phyloP scores from a whole-genome alignment of 1,140 invertebrate species.

The Papilio machaon region DNA sequence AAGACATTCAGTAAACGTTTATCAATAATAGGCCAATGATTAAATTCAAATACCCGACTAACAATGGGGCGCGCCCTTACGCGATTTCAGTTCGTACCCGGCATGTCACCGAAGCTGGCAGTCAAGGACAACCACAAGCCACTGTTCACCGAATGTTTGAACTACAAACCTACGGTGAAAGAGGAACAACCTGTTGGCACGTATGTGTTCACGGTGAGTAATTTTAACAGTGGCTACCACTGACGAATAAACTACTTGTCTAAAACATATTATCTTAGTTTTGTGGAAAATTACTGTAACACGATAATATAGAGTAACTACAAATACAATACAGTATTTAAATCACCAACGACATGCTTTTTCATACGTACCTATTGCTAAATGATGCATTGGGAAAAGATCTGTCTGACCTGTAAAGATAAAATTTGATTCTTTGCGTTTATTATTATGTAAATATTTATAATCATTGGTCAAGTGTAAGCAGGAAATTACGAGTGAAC shows the following conservation, averaged over 20 bases:
- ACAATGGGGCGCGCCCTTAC: slow-evolving; percentile 61
- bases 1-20: background rate
- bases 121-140: slow-evolving; percentile 88
- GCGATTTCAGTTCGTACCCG: slow-evolving; percentile 69
- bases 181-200: slow-evolving; percentile 86
- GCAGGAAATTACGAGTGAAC: slow-evolving; percentile 24
- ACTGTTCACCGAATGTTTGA: slow-evolving; percentile 87
- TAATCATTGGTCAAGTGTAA: slow-evolving; percentile 26
- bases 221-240: slow-evolving; percentile 2
- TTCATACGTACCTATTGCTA: background rate
- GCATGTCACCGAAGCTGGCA: slow-evolving; percentile 68
- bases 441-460: slow-evolving; percentile 10
- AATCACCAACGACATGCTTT: background rate
- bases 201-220: slow-evolving; percentile 84
- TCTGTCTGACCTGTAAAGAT: background rate
- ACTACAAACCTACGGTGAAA: slow-evolving; percentile 85
- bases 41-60: slow-evolving; percentile 31
- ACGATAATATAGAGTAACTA: background rate
- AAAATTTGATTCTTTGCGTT: background rate
- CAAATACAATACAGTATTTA: background rate
- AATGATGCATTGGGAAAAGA: background rate
- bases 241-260: background rate
- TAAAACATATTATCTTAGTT: background rate
- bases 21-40: slow-evolving; percentile 9
- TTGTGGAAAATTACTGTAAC: background rate